phyloP scores from a whole-genome alignment of 2,888 invertebrate species.

The Lissonota sp. region DNA sequence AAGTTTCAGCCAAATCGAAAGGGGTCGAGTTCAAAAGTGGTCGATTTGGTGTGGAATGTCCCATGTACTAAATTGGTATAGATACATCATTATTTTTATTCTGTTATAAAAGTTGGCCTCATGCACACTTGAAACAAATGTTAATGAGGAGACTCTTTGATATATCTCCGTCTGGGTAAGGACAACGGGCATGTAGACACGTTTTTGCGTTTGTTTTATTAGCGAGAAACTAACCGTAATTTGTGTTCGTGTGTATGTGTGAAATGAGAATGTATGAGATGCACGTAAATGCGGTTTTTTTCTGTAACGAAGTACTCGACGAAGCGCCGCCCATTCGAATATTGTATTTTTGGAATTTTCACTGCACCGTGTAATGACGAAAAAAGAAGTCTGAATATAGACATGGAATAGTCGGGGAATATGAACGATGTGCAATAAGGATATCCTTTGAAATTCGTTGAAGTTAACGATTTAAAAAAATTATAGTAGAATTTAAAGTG shows the following conservation, averaged over 20 bases:
- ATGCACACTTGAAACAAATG: slow-evolving; percentile 37
- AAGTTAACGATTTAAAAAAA: background rate
- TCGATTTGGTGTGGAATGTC: no score
- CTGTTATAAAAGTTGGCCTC: slow-evolving; percentile 24
- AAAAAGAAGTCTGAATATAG: slow-evolving; percentile 12
- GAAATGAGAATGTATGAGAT: slow-evolving; percentile 20
- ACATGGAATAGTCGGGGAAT: background rate
- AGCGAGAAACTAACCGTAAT: slow-evolving; percentile 12
- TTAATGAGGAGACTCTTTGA: slow-evolving; percentile 44
- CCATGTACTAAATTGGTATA: background rate
- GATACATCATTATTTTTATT: slow-evolving; percentile 16
- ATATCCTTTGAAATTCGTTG: background rate
- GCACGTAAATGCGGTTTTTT: slow-evolving; percentile 9
- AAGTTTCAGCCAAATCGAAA: no score
- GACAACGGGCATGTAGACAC: slow-evolving; percentile 15
- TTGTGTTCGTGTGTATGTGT: background rate
- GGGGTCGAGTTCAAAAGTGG: no score
- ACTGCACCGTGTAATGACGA: slow-evolving; percentile 20
- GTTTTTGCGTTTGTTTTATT: slow-evolving; percentile 30
- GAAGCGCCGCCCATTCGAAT: slow-evolving; percentile 42
- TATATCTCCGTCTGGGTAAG: slow-evolving; percentile 26
- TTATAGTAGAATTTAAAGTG: no score
- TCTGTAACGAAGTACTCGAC: slow-evolving; percentile 12
- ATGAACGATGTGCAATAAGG: no score
- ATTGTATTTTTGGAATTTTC: slow-evolving; percentile 48